Conservation (phyloP, 2,888 invertebrate species). For the Philereme transversata region DNA sequence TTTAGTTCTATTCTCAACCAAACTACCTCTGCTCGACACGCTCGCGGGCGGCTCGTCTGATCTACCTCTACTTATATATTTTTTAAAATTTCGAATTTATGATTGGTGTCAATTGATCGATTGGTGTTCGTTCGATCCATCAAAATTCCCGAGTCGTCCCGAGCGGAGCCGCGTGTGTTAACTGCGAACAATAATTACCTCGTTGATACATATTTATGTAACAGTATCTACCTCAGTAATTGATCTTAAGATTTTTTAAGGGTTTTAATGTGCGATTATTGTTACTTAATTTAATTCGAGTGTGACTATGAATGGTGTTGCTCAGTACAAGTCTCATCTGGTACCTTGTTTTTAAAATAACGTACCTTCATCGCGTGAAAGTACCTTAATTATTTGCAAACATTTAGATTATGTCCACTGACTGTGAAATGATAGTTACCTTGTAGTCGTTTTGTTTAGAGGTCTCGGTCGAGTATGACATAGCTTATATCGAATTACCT, state of each 20-base stretch:
- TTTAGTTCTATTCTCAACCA: constrained; percentile 60
- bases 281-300: constrained; percentile 80
- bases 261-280: constrained; percentile 78
- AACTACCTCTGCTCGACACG: constrained; percentile 72
- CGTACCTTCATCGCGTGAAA: constrained; percentile 61
- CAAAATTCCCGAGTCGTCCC: constrained; percentile 43
- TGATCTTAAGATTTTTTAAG: constrained; percentile 82
- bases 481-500: constrained; percentile 71
- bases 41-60: constrained; percentile 49
- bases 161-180: constrained; percentile 53
- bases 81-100: constrained; percentile 33
- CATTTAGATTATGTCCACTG: constrained; percentile 64
- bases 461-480: constrained; percentile 71
- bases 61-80: constrained; percentile 46
- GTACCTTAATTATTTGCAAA: constrained; percentile 65
- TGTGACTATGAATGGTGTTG: constrained; percentile 74
- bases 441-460: constrained; percentile 71
- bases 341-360: constrained; percentile 70
- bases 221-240: constrained; percentile 81
- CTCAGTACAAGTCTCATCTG: constrained; percentile 71
- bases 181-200: constrained; percentile 77
- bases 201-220: constrained; percentile 79
- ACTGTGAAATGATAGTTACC: constrained; percentile 80
- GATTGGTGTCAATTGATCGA: constrained; percentile 32
- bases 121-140: constrained; percentile 22